Base-by-base conservation (phyloP, 2,797 vertebrate genomes). In the Poeciliopsis gracilis region DNA sequence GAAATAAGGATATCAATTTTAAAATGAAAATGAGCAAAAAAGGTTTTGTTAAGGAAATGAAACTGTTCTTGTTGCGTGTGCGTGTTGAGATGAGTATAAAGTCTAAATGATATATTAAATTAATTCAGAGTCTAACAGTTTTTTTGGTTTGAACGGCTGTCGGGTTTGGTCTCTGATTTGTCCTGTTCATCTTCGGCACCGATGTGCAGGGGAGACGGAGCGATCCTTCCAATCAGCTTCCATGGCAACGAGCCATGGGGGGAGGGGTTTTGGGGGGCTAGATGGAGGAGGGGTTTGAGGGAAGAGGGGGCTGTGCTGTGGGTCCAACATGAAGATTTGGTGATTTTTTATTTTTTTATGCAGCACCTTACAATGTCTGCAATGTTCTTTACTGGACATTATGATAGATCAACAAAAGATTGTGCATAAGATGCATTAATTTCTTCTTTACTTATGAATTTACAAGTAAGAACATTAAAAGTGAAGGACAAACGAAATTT, bases 181-280 rank as follows among this genome's bases (percentile, higher is more conserved):
- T 70, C 83, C 74, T 77, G 81, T 80, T 90, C 88, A 86, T 86
- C 88, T 78, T 79, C 71, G 78, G 84, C 73, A 75, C 79, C 78
- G 83, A 89, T 77, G 86, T 89, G 80, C 83, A 57, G 84, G 80
- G 86, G 90, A 91, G 88, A 81, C 86, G 4, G 88, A 93, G 84
- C 71, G 83, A 88, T 86, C 87, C 85, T 87, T 85, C 91, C 93
- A 94, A 94, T 94, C 93, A 94, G 93, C 92, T 92, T 90, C 93
- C 91, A 93, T 94, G 92, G 93, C 91, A 94, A 93, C 93, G 77
- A 82, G 86, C 87, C 87, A 89, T 45, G 84, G 77, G 86, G 83
- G 76, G 69, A 80, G 79, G 70, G 16, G 16, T 20, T 18, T 30
- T 16, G 1, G 11, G 46, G 63, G 5, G 33, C n/a, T 45, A 20